A percentile compares a stretch with the other conserved stretches of the same genome.
Evolutionary conservation across 2,113 vertebrate species (phyloP).

Genomic region (Indicator indicator): DNA sequence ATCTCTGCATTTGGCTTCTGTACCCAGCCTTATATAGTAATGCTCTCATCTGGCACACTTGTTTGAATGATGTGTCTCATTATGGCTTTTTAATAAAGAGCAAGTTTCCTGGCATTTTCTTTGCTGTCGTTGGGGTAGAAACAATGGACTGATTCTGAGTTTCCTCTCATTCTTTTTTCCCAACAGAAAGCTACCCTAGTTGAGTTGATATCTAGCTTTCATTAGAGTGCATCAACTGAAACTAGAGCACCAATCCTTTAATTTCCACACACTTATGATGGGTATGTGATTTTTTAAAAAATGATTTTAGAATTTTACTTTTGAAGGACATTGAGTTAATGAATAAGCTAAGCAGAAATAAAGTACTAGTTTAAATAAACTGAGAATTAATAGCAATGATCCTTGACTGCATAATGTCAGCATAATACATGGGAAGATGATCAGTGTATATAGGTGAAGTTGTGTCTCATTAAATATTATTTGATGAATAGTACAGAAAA

Average conservation of each 20-base stretch:
- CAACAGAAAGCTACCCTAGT: not conserved
- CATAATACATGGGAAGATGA: not conserved
- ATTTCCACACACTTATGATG: not conserved
- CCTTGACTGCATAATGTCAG: not conserved
- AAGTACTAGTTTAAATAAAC: not conserved
- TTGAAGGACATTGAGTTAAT: not conserved
- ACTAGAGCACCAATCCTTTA: not conserved
- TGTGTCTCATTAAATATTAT: not conserved
- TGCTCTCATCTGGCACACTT: slow-evolving; percentile 24
- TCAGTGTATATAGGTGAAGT: not conserved
- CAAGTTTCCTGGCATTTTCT: slow-evolving; percentile 41
- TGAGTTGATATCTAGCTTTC: not conserved
- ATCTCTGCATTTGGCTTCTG: slow-evolving; percentile 3
- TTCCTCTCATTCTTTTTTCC: not conserved
- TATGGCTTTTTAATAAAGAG: slow-evolving; percentile 43
- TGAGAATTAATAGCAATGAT: not conserved
- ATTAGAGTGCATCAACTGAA: not conserved
- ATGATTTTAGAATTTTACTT: not conserved
- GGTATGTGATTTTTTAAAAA: not conserved
- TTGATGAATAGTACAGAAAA: not conserved
- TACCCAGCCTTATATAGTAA: slow-evolving; percentile 24
- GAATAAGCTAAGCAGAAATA: not conserved
- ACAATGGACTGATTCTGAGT: not conserved
- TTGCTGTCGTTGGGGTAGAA: not conserved
- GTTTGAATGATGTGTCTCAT: slow-evolving; percentile 6